These are phyloP conservation scores for Aporrectodea caliginosa DNA, from an alignment of 1,140 invertebrate species.

Conservation along the genomic window DNA sequence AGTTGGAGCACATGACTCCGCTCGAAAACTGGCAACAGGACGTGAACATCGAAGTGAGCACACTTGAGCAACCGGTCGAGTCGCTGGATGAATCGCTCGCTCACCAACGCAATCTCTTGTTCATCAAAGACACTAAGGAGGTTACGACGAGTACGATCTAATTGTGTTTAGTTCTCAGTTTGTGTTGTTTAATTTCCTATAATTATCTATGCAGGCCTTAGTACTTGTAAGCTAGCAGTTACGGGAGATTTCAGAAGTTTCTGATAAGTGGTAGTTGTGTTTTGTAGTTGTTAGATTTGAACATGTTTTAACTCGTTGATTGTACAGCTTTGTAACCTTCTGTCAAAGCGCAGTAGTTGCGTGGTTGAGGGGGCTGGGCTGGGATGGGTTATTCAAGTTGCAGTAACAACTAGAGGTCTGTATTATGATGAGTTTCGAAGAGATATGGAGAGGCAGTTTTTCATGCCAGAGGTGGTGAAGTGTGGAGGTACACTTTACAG, in stretches of 20 bases:
- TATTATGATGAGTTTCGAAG: no score
- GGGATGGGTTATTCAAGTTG: no score
- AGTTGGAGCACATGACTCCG: neutral
- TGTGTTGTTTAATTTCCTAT: neutral
- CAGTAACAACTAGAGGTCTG: no score
- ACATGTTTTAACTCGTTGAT: no score
- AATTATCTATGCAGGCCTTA: conserved; percentile 2
- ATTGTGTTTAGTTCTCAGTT: neutral
- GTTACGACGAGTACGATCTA: neutral
- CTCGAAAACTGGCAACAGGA: neutral
- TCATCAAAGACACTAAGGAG: neutral
- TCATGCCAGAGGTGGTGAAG: no score
- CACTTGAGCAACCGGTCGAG: neutral
- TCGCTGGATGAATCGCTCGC: neutral
- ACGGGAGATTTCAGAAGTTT: neutral
- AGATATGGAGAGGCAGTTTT: no score
- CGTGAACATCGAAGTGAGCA: neutral
- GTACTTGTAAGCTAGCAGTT: neutral
- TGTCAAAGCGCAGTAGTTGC: no score
- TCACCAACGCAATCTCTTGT: neutral
- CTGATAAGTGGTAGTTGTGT: neutral
- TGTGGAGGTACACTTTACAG: no score
- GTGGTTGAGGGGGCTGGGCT: no score
- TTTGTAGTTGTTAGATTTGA: neutral
- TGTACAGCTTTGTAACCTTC: no score